Percentiles rank a stretch among this genome's conserved stretches.
Conservation (phyloP, 2,113 vertebrate genomes). For the Psittacula cyanocephala region DNA sequence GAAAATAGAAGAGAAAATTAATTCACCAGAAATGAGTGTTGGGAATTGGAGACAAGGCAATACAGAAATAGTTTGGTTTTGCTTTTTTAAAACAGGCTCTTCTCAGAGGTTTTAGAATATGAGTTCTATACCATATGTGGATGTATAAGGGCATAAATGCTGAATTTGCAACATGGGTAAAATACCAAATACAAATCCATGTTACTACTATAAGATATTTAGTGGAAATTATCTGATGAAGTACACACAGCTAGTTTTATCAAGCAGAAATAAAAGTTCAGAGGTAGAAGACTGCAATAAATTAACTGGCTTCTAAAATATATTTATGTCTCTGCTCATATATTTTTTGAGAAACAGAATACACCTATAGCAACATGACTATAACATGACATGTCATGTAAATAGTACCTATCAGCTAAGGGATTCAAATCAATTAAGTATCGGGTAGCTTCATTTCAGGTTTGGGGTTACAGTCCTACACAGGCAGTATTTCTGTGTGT, state of each 20-base stretch:
- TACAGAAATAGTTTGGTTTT: neutral
- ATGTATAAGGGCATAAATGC: neutral
- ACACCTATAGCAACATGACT: neutral
- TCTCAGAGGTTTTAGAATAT: neutral
- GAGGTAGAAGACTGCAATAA: neutral
- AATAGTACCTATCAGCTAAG: neutral
- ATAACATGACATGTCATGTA: neutral
- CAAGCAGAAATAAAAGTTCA: neutral
- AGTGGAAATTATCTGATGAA: neutral
- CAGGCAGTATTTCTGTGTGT: neutral
- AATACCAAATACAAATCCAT: neutral
- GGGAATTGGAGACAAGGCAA: conserved; percentile 9
- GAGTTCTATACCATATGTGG: neutral
- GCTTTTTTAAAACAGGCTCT: neutral
- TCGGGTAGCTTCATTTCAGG: neutral
- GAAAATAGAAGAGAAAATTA: conserved; percentile 48
- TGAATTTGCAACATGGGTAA: neutral
- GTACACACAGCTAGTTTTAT: neutral
- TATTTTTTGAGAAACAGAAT: neutral
- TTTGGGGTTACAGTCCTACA: neutral
- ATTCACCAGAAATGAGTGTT: conserved; percentile 17
- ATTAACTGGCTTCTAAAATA: neutral
- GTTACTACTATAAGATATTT: neutral
- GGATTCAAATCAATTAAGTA: neutral
- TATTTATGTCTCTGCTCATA: neutral